A percentile compares a stretch with the other conserved stretches of the same genome.
These are phyloP conservation scores for Leptopilina syphax DNA, from an alignment of 2,888 invertebrate genomes.

Conservation along the genomic window DNA sequence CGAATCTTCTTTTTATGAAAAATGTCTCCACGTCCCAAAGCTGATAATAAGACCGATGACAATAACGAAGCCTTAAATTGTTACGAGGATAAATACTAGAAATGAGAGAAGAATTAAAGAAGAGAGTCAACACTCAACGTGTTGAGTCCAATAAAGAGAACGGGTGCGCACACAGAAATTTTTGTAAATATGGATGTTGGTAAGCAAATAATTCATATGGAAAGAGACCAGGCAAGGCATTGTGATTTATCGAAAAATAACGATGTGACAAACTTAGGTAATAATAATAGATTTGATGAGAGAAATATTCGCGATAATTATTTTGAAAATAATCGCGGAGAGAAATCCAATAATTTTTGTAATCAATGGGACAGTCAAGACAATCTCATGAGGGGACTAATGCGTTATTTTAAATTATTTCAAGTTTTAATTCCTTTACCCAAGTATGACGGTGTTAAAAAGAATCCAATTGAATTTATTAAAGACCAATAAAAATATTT, in stretches of 20 bases:
- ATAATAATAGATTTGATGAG: too few species aligned
- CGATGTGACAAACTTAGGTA: too few species aligned
- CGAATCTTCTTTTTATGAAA: too few species aligned
- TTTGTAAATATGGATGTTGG: too few species aligned
- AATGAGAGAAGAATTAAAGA: background rate
- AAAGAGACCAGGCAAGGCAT: background rate
- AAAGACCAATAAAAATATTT: slow-evolving; percentile 32
- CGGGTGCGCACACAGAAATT: background rate
- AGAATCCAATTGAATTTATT: slow-evolving; percentile 39
- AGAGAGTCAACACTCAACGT: background rate
- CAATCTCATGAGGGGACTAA: background rate
- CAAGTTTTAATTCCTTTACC: slow-evolving; percentile 27
- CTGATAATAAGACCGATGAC: too few species aligned
- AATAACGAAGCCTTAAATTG: too few species aligned
- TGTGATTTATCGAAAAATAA: too few species aligned
- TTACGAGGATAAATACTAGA: background rate
- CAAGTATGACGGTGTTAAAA: background rate
- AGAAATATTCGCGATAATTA: too few species aligned
- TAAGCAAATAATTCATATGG: background rate
- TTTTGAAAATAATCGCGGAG: too few species aligned
- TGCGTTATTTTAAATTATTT: slow-evolving; percentile 5
- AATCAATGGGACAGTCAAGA: background rate
- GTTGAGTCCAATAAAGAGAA: background rate
- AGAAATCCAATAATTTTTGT: background rate
- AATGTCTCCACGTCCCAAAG: too few species aligned